Conservation (phyloP, 2,797 vertebrate species). For the Falco columbarius region DNA sequence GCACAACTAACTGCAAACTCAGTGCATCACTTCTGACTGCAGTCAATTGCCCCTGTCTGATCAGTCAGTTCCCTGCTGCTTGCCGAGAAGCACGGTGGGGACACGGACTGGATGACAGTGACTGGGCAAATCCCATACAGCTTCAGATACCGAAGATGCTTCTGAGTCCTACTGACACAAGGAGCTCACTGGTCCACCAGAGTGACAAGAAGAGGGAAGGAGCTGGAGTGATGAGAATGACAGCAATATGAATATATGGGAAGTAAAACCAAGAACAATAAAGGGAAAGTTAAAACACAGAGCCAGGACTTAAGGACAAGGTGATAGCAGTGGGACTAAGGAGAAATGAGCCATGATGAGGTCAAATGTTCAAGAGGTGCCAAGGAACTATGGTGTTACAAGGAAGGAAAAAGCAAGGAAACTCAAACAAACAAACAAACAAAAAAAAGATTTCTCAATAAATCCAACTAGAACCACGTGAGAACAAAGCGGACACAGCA, state of each 20-base stretch:
- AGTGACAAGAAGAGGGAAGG: not conserved
- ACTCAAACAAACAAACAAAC: not conserved
- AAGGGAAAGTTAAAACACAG: not conserved
- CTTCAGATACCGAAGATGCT: not conserved
- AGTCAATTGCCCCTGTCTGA: not conserved
- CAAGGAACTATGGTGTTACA: not conserved
- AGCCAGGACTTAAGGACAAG: not conserved
- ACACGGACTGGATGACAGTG: not conserved
- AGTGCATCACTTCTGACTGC: not conserved
- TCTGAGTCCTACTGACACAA: not conserved
- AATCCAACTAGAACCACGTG: not conserved
- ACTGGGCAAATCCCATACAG: not conserved
- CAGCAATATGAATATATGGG: not conserved
- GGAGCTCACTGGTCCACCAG: not conserved
- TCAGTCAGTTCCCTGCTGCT: not conserved
- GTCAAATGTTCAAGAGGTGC: not conserved
- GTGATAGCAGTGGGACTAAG: not conserved
- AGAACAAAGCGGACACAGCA: not conserved
- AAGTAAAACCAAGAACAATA: not conserved
- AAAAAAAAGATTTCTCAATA: not conserved
- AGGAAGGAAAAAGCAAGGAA: conserved; percentile 5
- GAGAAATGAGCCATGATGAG: not conserved
- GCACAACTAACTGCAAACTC: not conserved
- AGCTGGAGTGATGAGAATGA: not conserved
- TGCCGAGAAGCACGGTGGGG: not conserved